These are phyloP conservation scores for Cassiopea xamachana DNA, from an alignment of 30 jellyfish, hydroid and myxozoan species.

Conservation along the genomic window DNA sequence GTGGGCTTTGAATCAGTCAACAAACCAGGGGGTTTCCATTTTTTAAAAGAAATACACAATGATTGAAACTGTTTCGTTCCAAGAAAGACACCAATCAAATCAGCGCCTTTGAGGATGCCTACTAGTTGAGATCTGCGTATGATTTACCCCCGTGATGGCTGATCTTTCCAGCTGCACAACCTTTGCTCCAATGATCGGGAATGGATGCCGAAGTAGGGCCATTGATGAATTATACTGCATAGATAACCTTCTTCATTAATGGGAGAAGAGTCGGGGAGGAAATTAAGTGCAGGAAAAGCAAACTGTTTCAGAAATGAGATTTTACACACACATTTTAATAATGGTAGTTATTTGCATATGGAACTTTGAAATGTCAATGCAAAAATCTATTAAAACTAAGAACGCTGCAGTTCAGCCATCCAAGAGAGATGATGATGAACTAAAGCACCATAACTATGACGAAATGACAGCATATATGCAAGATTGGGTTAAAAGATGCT, in stretches of 20 bases:
- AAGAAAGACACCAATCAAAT: neutral
- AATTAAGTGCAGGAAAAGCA: neutral
- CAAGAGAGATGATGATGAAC: slow-evolving; percentile 37
- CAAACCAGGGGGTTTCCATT: neutral
- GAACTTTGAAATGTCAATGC: neutral
- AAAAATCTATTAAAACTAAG: slow-evolving; percentile 21
- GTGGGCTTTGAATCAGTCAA: neutral
- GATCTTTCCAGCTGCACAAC: neutral
- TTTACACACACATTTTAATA: neutral
- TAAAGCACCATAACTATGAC: slow-evolving; percentile 86
- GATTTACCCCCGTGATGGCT: neutral
- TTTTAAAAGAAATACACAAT: neutral
- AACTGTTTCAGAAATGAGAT: neutral
- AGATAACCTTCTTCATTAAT: neutral
- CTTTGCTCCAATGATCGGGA: slow-evolving; percentile 47
- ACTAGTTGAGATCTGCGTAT: neutral
- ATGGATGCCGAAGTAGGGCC: slow-evolving; percentile 19
- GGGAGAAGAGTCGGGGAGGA: neutral
- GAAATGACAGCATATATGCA: slow-evolving; percentile 71
- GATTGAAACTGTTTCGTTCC: neutral
- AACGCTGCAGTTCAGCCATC: slow-evolving; percentile 4
- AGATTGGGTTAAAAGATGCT: slow-evolving; percentile 71
- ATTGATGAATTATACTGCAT: neutral
- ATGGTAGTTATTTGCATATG: neutral
- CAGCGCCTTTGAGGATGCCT: neutral